A percentile compares a stretch with the other conserved stretches of the same genome.
These are phyloP conservation scores for Syrphus vitripennis DNA, from an alignment of 2,888 invertebrate species.

Conservation along the genomic window DNA sequence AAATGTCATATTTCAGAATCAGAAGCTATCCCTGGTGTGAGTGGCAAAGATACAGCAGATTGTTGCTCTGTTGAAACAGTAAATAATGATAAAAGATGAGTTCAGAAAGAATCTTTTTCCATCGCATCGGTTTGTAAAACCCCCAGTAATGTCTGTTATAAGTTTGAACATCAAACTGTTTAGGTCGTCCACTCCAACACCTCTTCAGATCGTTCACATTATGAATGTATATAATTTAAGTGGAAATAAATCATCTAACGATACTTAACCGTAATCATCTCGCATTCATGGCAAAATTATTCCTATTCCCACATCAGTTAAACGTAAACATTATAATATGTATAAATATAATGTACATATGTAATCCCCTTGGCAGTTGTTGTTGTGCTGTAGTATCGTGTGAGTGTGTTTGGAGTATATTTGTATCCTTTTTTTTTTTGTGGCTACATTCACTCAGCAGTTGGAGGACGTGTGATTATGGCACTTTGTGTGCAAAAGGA, in stretches of 20 bases:
- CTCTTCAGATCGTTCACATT: neutral
- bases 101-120: too few species aligned
- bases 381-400: neutral
- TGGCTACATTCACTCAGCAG: neutral
- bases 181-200: constrained; percentile 3
- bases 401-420: neutral
- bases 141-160: too few species aligned
- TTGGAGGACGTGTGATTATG: constrained; percentile 34
- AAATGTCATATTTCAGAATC: too few species aligned
- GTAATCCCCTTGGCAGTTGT: constrained; percentile 5
- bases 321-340: constrained; percentile 20
- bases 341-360: too few species aligned
- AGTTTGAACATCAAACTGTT: neutral
- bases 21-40: too few species aligned
- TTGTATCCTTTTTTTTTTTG: neutral
- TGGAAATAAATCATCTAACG: constrained; percentile 38
- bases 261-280: constrained; percentile 46
- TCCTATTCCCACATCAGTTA: constrained; percentile 38
- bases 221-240: constrained; percentile 19
- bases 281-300: constrained; percentile 37
- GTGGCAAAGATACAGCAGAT: too few species aligned
- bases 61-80: too few species aligned
- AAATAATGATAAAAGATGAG: too few species aligned
- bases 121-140: too few species aligned
- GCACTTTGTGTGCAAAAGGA: constrained; percentile 44